A percentile compares a stretch with the other conserved stretches of the same genome.
Evolutionary conservation across 2,797 vertebrate species (phyloP).

Genomic region (Poecilia gillii): DNA sequence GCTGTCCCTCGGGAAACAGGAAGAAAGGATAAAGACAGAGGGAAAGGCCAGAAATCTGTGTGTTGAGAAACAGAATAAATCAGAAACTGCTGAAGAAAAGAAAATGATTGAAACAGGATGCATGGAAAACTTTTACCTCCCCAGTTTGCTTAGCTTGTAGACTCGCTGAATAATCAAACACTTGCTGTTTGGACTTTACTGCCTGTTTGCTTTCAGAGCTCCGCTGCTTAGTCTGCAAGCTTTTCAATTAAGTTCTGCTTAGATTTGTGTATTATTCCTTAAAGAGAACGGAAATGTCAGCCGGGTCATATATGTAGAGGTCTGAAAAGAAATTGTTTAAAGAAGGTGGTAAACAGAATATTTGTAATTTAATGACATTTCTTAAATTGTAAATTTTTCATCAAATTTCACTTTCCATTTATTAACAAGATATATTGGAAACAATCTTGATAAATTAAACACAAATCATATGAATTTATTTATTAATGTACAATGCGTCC

Average conservation of each 20-base stretch:
- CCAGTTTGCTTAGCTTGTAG: conserved; percentile 37
- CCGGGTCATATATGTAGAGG: background rate
- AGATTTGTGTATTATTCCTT: conserved; percentile 57
- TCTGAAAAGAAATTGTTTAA: background rate
- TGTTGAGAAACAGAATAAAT: conserved; percentile 12
- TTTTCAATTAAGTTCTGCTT: conserved; percentile 63
- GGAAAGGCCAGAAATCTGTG: background rate
- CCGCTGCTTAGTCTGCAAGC: conserved; percentile 59
- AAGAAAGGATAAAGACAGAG: conserved; percentile 22
- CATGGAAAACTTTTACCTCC: conserved; percentile 27
- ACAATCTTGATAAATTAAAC: background rate
- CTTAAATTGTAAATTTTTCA: background rate
- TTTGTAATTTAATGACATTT: background rate
- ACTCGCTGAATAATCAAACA: conserved; percentile 58
- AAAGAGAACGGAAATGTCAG: conserved; percentile 10
- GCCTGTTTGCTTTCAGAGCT: conserved; percentile 64
- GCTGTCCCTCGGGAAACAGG: background rate
- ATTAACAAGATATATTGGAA: background rate
- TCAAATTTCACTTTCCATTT: background rate
- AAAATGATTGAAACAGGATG: conserved; percentile 31
- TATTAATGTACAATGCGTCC: background rate
- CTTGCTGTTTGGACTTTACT: conserved; percentile 25
- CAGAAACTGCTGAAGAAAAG: background rate
- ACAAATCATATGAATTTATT: background rate
- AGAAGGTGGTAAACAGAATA: background rate